Evolutionary conservation across 2,888 invertebrate genomes (phyloP).

Genomic region (Pollenia angustigena): DNA sequence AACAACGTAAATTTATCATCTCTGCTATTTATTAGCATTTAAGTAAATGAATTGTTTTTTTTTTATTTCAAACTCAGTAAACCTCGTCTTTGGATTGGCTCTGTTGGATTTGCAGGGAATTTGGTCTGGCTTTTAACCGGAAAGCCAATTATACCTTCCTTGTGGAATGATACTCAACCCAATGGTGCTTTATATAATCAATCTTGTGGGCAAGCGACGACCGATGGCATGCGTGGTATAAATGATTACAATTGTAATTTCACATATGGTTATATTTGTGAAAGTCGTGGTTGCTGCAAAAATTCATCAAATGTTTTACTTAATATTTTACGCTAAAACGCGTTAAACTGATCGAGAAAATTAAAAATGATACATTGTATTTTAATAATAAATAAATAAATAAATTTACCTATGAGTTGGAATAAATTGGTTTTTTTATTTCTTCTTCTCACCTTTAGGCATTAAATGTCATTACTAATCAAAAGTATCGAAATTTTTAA

Average conservation of each 20-base stretch:
- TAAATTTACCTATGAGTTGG: no score
- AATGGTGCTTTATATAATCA: neutral
- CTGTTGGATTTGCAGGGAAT: constrained; percentile 26
- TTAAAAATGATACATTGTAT: no score
- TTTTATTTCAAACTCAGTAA: constrained; percentile 4
- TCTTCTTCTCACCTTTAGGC: no score
- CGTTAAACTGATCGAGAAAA: no score
- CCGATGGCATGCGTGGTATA: constrained; percentile 23
- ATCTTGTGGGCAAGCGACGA: constrained; percentile 41
- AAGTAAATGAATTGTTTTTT: neutral
- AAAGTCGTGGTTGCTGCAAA: neutral
- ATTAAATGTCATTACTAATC: no score
- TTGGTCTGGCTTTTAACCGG: constrained; percentile 47
- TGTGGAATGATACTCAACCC: constrained; percentile 42
- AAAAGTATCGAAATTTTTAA: no score
- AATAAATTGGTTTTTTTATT: no score
- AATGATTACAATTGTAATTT: constrained; percentile 44
- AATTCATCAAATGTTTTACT: constrained; percentile 1
- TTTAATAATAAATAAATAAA: no score
- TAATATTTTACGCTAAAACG: neutral
- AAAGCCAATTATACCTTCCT: constrained; percentile 37
- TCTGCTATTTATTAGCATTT: neutral
- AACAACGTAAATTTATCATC: constrained; percentile 32
- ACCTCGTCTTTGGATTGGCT: constrained; percentile 51
- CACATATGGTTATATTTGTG: constrained; percentile 50